Evolutionary conservation across 2,888 invertebrate genomes (phyloP).

Genomic region (Nudaria mundana): DNA sequence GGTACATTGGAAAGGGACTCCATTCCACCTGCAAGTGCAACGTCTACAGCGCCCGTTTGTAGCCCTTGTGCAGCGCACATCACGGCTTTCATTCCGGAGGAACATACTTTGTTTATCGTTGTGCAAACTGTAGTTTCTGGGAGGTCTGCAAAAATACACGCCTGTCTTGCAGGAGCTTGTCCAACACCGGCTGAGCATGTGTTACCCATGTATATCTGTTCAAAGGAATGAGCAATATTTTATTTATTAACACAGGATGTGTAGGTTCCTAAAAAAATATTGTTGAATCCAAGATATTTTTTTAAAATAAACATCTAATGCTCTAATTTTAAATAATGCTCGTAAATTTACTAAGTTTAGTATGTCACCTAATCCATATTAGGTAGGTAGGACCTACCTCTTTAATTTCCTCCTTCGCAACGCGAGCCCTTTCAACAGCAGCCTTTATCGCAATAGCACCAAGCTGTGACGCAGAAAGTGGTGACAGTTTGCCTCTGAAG

Average conservation of each 20-base stretch:
- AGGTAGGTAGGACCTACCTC: too few species aligned
- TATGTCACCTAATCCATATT: too few species aligned
- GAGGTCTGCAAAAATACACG: constrained; percentile 94
- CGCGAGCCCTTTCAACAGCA: constrained; percentile 89
- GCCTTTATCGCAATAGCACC: constrained; percentile 94
- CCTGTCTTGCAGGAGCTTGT: constrained; percentile 98
- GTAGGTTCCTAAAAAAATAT: too few species aligned
- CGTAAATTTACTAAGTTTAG: too few species aligned
- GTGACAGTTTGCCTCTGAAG: constrained; percentile 91
- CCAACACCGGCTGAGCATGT: constrained; percentile 92
- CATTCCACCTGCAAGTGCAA: constrained; percentile 98
- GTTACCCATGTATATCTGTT: constrained; percentile 84
- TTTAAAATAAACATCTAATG: too few species aligned
- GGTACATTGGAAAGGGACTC: constrained; percentile 99
- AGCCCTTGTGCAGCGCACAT: constrained; percentile 96
- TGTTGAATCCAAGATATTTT: too few species aligned
- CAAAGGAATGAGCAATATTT: too few species aligned
- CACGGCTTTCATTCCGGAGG: constrained; percentile 98
- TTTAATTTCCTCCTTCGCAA: constrained; percentile 90
- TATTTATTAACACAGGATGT: too few species aligned
- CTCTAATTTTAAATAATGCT: too few species aligned
- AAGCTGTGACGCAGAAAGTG: constrained; percentile 91
- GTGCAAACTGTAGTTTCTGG: constrained; percentile 94
- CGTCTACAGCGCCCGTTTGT: constrained; percentile 92
- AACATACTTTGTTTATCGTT: constrained; percentile 97